Percentiles rank a stretch among this genome's conserved stretches.
Conservation (phyloP, 2,797 vertebrate species). For the Brachymystax lenok region DNA sequence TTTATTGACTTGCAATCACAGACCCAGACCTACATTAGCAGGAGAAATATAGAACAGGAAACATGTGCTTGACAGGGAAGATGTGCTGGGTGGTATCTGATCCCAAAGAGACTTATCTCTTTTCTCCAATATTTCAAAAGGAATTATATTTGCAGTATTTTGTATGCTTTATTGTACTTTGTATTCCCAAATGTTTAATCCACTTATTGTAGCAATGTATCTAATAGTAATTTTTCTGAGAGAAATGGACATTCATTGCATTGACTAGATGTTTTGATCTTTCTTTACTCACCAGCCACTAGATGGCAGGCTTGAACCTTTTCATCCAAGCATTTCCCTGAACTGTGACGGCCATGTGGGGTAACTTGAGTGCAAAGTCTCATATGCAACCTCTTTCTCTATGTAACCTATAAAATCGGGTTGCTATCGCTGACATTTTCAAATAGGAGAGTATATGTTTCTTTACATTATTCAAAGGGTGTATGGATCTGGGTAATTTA, state of each 20-base stretch:
- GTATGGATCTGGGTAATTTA: not conserved
- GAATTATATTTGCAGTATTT: not conserved
- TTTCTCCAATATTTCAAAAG: not conserved
- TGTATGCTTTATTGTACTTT: not conserved
- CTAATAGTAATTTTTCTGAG: not conserved
- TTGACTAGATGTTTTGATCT: constrained; percentile 70
- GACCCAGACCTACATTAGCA: constrained; percentile 22
- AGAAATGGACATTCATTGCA: not conserved
- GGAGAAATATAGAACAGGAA: constrained; percentile 49
- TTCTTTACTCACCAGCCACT: constrained; percentile 40
- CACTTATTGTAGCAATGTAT: not conserved
- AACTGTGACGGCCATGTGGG: constrained; percentile 21
- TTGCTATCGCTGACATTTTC: not conserved
- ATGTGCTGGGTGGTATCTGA: constrained; percentile 21
- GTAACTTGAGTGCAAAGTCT: constrained; percentile 31
- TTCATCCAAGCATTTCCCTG: not conserved
- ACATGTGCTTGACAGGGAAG: not conserved
- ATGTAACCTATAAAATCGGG: not conserved
- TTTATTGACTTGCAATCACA: constrained; percentile 21
- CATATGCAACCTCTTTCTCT: not conserved
- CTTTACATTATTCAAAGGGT: not conserved
- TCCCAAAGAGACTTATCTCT: not conserved
- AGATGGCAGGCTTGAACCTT: constrained; percentile 24
- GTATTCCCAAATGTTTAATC: not conserved
- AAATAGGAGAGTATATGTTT: not conserved